Evolutionary conservation across 1,140 invertebrate genomes (phyloP).

Genomic region (Lucilia cuprina): DNA sequence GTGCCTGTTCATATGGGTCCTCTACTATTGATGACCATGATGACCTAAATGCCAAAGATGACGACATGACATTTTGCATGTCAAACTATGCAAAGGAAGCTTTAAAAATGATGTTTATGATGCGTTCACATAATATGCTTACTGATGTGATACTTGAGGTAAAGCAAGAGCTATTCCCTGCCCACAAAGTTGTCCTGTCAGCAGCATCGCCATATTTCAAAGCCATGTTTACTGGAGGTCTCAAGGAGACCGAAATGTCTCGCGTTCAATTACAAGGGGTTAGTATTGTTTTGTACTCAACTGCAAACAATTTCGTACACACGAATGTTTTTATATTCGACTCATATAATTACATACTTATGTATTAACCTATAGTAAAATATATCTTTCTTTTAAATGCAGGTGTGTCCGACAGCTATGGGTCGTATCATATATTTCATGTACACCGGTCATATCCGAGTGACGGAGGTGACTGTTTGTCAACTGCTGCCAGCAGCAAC

Average conservation of each 20-base stretch:
- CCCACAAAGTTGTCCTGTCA: constrained; percentile 90
- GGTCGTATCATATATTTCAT: constrained; percentile 85
- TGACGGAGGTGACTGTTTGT: constrained; percentile 91
- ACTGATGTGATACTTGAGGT: constrained; percentile 89
- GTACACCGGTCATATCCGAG: constrained; percentile 87
- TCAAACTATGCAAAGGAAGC: constrained; percentile 84
- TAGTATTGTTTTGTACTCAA: constrained; percentile 32
- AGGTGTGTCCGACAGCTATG: constrained; percentile 80
- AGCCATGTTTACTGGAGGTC: constrained; percentile 91
- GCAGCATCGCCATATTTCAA: constrained; percentile 95
- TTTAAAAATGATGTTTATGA: constrained; percentile 89
- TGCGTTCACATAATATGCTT: constrained; percentile 86
- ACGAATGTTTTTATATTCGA: background rate
- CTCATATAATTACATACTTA: background rate
- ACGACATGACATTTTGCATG: constrained; percentile 86
- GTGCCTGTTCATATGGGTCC: constrained; percentile 21
- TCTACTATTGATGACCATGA: constrained; percentile 40
- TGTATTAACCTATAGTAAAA: background rate
- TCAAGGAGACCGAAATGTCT: constrained; percentile 87
- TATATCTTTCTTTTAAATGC: background rate
- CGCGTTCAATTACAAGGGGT: constrained; percentile 86
- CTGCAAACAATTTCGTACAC: background rate
- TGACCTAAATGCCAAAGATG: constrained; percentile 57
- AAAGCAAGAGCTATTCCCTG: constrained; percentile 83
- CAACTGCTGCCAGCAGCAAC: constrained; percentile 88